These are phyloP conservation scores for Acinonyx jubatus DNA, from an alignment of 2,113 vertebrate species.

Conservation along the genomic window DNA sequence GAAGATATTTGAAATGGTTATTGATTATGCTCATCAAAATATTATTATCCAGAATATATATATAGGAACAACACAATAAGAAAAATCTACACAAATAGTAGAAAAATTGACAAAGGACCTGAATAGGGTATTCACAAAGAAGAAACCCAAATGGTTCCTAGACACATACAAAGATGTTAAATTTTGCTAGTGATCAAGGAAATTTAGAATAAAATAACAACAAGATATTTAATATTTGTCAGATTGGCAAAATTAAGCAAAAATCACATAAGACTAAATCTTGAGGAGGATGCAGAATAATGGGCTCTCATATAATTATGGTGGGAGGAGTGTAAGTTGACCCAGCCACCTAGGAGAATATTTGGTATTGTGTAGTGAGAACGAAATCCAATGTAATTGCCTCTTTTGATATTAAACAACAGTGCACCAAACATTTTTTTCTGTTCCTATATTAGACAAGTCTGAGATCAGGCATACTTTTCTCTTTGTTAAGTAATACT, in stretches of 20 bases:
- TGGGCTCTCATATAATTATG: neutral
- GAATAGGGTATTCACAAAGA: neutral
- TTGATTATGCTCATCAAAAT: neutral
- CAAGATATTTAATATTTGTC: neutral
- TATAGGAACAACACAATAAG: neutral
- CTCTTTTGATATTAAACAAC: neutral
- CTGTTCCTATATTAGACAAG: neutral
- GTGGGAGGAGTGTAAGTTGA: neutral
- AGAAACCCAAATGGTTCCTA: neutral
- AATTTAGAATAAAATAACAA: neutral
- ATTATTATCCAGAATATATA: neutral
- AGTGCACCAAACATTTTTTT: neutral
- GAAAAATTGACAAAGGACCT: neutral
- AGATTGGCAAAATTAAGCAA: neutral
- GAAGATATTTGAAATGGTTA: neutral
- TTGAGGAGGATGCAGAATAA: neutral
- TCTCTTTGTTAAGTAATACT: neutral
- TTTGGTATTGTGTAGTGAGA: neutral
- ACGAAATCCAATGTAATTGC: neutral
- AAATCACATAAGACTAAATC: neutral
- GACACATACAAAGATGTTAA: neutral
- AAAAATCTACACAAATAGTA: neutral
- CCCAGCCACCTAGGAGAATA: neutral
- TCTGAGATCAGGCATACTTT: neutral
- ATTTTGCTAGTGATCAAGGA: neutral